These are phyloP conservation scores for Eupsilia transversa DNA, from an alignment of 2,888 invertebrate genomes.

Conservation along the genomic window DNA sequence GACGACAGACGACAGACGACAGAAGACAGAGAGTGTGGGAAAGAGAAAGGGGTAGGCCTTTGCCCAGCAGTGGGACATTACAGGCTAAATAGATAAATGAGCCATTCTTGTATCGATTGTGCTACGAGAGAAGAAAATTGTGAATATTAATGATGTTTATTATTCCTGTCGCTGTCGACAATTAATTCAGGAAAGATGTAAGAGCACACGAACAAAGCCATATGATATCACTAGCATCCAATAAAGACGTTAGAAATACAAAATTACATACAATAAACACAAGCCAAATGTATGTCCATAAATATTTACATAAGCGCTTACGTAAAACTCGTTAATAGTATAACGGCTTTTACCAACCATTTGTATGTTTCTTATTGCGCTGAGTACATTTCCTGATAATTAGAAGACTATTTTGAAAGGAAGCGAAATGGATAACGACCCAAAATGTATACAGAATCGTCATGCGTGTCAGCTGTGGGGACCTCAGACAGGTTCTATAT, in stretches of 20 bases:
- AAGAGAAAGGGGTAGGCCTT: neutral
- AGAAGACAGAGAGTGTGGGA: neutral
- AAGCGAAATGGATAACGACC: neutral
- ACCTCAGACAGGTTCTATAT: neutral
- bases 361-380: slow-evolving; percentile 22
- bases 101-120: neutral
- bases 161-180: neutral
- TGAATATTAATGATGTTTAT: neutral
- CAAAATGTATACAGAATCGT: neutral
- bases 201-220: slow-evolving; percentile 6
- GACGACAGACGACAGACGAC: too few species aligned
- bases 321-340: slow-evolving; percentile 41
- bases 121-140: neutral
- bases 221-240: slow-evolving; percentile 3
- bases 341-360: slow-evolving; percentile 19
- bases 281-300: slow-evolving; percentile 48
- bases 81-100: too few species aligned
- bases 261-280: slow-evolving; percentile 27
- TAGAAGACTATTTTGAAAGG: slow-evolving; percentile 1
- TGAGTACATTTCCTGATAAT: slow-evolving; percentile 21
- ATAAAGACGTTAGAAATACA: slow-evolving; percentile 42
- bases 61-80: neutral
- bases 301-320: slow-evolving; percentile 50
- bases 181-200: neutral
- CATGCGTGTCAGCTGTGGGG: neutral